Base-by-base conservation (phyloP, 1,140 invertebrate genomes). In the Littorina saxatilis region DNA sequence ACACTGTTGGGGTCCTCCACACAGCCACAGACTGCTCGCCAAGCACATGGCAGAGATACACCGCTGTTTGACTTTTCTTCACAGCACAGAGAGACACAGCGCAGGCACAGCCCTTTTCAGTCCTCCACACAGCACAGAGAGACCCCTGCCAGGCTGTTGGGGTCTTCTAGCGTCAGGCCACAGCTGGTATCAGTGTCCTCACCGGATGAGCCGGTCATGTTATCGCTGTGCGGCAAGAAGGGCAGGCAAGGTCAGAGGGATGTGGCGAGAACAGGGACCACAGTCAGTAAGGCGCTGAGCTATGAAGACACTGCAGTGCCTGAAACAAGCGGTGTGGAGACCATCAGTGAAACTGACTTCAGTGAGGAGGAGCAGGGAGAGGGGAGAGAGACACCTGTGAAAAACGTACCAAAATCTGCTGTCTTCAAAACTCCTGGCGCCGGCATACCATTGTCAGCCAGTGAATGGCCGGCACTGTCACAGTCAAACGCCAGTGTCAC, bases 311-410 rank as follows among this genome's bases (percentile, higher is more conserved):
- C 39, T 0, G 66, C 39, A 17, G 23, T 68, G 17, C 29, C 66
- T 5, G 66, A 68, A 27, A 73, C 70, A 39, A 73, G 70, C 40
- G 39, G 39, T 23, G 40, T 43, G 15, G 70, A 73, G 40, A 13
- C 27, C 27, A 17, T 43, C 35, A 72, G 35, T 27, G 32, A 72
- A 37, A 40, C 39, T 11, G 68, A 72, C 15, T 20, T 15, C 7
- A 7, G 23, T 23, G 3, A 32, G 2, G 13, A 5, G 4, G 13
- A 3, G 2, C 27, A 7, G 63, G 63, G 13, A 4, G 63, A 2
- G 63, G 63, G 3, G 4, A 68, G 63, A 68, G 63, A 37, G 32
- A 68, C 27, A 7, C 2, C 29, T 32, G 63, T 32, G 5, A 27
- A 15, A n/a, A 37, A 27, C 37, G 15, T 32, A 32, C 20, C 5